Conservation (phyloP, 2,113 vertebrate genomes). For the Copsychus sechellarum region DNA sequence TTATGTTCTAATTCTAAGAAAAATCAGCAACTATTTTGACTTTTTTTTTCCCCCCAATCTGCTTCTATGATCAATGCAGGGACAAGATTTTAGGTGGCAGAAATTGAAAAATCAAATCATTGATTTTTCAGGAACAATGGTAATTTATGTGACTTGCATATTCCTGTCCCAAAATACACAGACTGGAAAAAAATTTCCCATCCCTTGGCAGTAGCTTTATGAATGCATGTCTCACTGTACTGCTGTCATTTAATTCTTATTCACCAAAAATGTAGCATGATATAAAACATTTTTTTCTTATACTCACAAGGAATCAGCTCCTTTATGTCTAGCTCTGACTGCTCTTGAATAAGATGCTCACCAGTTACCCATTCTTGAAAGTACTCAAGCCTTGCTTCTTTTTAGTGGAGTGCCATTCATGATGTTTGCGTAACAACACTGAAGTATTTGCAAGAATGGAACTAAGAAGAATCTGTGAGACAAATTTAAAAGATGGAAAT, state of each 20-base stretch:
- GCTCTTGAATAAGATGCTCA: not conserved
- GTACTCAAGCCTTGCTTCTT: conserved; percentile 12
- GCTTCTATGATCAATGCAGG: not conserved
- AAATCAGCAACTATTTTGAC: not conserved
- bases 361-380: conserved; percentile 21
- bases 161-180: not conserved
- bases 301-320: not conserved
- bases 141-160: not conserved
- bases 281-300: not conserved
- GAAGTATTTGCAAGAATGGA: not conserved
- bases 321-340: conserved; percentile 22
- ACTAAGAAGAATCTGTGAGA: not conserved
- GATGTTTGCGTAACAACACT: not conserved
- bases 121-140: not conserved
- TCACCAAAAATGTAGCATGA: not conserved
- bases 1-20: not conserved
- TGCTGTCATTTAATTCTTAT: not conserved
- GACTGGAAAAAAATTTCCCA: not conserved
- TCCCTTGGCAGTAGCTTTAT: not conserved
- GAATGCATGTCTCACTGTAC: not conserved
- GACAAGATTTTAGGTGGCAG: not conserved
- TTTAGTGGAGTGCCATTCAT: conserved; percentile 10
- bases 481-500: not conserved
- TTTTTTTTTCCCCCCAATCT: not conserved
- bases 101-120: not conserved